phyloP scores from a whole-genome alignment of 2,888 invertebrate genomes.

The Brenthis ino region DNA sequence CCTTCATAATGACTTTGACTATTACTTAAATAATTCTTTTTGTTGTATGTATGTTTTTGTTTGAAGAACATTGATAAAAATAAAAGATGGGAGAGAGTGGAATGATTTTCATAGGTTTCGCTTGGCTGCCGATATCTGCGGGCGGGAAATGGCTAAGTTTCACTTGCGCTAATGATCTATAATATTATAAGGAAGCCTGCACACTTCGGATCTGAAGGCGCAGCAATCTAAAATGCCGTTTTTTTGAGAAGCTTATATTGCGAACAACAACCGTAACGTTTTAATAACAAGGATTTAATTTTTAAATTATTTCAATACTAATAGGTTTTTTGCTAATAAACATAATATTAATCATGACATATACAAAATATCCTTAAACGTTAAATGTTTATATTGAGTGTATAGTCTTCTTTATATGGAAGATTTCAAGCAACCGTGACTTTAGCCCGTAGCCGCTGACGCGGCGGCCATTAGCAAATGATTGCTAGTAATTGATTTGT shows the following conservation, averaged over 20 bases:
- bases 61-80: constrained; percentile 4
- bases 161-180: constrained; percentile 61
- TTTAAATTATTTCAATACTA: too few relatives aligned
- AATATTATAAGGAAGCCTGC: constrained; percentile 43
- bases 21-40: not conserved
- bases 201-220: not conserved
- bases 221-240: not conserved
- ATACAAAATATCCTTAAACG: not conserved
- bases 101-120: constrained; percentile 38
- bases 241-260: not conserved
- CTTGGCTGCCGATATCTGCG: constrained; percentile 37
- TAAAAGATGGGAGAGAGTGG: constrained; percentile 29
- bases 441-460: constrained; percentile 42
- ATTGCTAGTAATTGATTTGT: constrained; percentile 53
- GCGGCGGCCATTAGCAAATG: constrained; percentile 51
- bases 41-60: not conserved
- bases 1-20: too few relatives aligned
- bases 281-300: too few relatives aligned
- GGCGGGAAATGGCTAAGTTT: constrained; percentile 60
- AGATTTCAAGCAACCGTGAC: constrained; percentile 49
- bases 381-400: not conserved
- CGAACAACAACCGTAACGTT: too few relatives aligned
- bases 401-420: constrained; percentile 27
- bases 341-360: too few relatives aligned
- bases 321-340: too few relatives aligned